phyloP scores from a whole-genome alignment of 2,888 invertebrate species.

The Oligia latruncula region DNA sequence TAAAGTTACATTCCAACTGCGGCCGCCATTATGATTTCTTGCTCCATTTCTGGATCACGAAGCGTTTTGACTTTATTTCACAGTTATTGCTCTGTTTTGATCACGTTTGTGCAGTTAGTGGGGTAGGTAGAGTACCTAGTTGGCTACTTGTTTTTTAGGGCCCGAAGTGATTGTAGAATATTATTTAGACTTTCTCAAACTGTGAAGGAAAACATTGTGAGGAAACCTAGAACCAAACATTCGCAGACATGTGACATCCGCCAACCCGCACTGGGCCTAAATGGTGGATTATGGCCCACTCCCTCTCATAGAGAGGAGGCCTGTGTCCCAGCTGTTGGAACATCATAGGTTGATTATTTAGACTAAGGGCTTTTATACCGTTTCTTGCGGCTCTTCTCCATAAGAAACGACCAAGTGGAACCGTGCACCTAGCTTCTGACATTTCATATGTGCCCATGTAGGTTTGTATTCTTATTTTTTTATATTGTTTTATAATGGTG shows the following conservation, averaged over 20 bases:
- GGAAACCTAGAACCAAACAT: not conserved
- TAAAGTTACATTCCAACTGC: conserved; percentile 45
- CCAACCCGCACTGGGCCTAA: not conserved
- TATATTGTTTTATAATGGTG: not conserved
- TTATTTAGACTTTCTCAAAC: not conserved
- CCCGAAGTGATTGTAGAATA: not conserved
- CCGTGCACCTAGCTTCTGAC: not conserved
- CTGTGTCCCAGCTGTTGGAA: not conserved
- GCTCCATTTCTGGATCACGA: conserved; percentile 60
- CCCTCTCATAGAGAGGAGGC: not conserved
- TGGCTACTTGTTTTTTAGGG: conserved; percentile 1
- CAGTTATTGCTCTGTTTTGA: conserved; percentile 41
- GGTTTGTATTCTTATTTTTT: not conserved
- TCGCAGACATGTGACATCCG: not conserved
- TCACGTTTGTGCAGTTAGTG: conserved; percentile 43
- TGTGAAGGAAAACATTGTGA: not conserved
- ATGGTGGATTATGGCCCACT: not conserved
- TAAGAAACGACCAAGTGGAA: not conserved
- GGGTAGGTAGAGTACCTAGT: not conserved
- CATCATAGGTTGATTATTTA: not conserved
- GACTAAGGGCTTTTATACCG: not conserved
- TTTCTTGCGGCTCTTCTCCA: not conserved
- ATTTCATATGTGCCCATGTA: not conserved
- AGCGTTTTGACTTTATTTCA: conserved; percentile 36
- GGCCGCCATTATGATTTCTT: conserved; percentile 54